Percentiles rank a stretch among this genome's conserved stretches.
phyloP scores from a whole-genome alignment of 2,888 invertebrate species.

The Branchinecta sandiegonensis region DNA sequence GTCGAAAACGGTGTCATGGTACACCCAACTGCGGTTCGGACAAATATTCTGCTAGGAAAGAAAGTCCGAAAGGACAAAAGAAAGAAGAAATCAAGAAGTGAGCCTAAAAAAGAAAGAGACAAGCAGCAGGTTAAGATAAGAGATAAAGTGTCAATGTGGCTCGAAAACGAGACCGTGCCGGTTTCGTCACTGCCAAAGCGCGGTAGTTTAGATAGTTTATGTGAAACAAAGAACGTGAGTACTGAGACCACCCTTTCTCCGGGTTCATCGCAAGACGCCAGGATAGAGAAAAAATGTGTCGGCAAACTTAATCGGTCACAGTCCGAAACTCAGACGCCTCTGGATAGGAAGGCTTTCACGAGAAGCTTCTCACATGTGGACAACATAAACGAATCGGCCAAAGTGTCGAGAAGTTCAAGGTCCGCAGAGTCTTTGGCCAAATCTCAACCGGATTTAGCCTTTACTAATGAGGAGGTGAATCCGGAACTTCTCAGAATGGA shows the following conservation, averaged over 20 bases:
- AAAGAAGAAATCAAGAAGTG: conserved; percentile 10
- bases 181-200: conserved; percentile 2
- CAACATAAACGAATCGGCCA: not conserved
- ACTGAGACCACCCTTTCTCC: not conserved
- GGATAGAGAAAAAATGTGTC: not conserved
- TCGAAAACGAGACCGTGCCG: conserved; percentile 1
- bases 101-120: conserved; percentile 17
- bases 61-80: conserved; percentile 45
- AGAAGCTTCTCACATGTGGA: not conserved
- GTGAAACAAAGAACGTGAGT: not conserved
- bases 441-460: not conserved
- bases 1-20: conserved; percentile 48
- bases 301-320: not conserved
- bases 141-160: conserved; percentile 6
- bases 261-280: no score
- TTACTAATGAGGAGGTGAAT: not conserved
- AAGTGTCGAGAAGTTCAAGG: not conserved
- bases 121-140: conserved; percentile 18
- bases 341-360: conserved; percentile 7
- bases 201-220: conserved; percentile 12
- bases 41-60: conserved; percentile 71
- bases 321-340: not conserved
- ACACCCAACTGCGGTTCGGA: conserved; percentile 64
- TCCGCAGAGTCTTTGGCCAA: not conserved
- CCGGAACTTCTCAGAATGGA: not conserved